Percentiles rank a stretch among this genome's conserved stretches.
Conservation (phyloP, 2,113 vertebrate species). For the Raphicerus campestris region DNA sequence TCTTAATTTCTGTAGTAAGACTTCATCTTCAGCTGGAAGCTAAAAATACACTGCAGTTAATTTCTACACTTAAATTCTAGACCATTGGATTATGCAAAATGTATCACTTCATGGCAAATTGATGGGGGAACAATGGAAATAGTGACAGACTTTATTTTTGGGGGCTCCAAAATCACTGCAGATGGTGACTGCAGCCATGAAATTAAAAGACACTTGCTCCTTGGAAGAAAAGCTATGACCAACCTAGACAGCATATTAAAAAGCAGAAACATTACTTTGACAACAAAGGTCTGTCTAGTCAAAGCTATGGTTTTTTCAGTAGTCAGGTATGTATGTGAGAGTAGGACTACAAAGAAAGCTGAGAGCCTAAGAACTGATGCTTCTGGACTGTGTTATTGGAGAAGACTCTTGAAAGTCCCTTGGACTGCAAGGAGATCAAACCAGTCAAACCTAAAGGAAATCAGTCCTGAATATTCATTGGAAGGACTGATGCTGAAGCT, state of each 20-base stretch:
- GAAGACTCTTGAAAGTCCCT: neutral
- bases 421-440: neutral
- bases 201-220: neutral
- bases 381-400: neutral
- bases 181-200: neutral
- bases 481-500: neutral
- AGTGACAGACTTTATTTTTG: neutral
- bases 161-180: neutral
- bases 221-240: neutral
- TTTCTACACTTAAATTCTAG: conserved; percentile 29
- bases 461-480: neutral
- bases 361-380: neutral
- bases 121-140: neutral
- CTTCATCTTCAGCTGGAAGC: conserved; percentile 97
- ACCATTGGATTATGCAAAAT: conserved; percentile 17
- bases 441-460: neutral
- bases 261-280: neutral
- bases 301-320: neutral
- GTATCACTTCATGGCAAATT: neutral
- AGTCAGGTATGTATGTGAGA: neutral
- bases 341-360: neutral
- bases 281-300: neutral
- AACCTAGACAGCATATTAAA: neutral
- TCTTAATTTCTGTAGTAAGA: conserved; percentile 95
- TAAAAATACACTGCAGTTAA: conserved; percentile 71